Evolutionary conservation across 2,113 vertebrate species (phyloP), one percentile per base, ranked within the genome.

Genomic region (Xiphorhynchus elegans): DNA sequence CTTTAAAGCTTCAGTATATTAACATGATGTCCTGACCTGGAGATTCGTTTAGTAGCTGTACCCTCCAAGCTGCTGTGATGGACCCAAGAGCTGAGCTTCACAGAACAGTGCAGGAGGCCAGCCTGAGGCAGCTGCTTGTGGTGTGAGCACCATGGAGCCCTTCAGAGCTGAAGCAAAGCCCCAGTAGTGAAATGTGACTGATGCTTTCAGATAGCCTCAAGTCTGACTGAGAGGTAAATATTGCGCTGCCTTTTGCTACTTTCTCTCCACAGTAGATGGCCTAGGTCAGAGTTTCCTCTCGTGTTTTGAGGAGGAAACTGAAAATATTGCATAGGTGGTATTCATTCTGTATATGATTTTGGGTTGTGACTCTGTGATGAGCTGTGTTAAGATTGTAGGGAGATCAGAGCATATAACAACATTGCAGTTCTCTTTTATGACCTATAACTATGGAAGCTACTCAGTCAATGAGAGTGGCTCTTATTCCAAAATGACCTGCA

Each of bases 41-140:
- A 25, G 25, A 52, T 16, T 13, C 1, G 1, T 77, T 75, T 81
- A 28, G 63, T 24, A 75, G 35, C n/a, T 52, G 24, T 60, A 56
- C 50, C 11, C 37, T 80, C 39, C 6, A 17, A 2, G 3, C 15
- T 81, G 40, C 67, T 2, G 0, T 1, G 0, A 31, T 25, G 35
- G 13, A 4, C 28, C 19, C 25, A 24, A 21, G 47, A 39, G 17
- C 28, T 62, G 53, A 79, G 23, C 29, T 40, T 37, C 25, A 7
- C 17, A n/a, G 50, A 46, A 39, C 39, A 8, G 1, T n/a, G 40
- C 21, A 80, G 53, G 11, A 81, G 39, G 47, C 25, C 49, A 66
- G 29, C 33, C 23, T 66, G 52, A 67, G 39, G 31, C 5, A 39
- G 8, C n/a, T 1, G 5, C 33, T 29, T 23, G 3, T 2, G 4